A percentile compares a stretch with the other conserved stretches of the same genome.
phyloP scores from a whole-genome alignment of 2,113 vertebrate species.

The Panurus biarmicus region DNA sequence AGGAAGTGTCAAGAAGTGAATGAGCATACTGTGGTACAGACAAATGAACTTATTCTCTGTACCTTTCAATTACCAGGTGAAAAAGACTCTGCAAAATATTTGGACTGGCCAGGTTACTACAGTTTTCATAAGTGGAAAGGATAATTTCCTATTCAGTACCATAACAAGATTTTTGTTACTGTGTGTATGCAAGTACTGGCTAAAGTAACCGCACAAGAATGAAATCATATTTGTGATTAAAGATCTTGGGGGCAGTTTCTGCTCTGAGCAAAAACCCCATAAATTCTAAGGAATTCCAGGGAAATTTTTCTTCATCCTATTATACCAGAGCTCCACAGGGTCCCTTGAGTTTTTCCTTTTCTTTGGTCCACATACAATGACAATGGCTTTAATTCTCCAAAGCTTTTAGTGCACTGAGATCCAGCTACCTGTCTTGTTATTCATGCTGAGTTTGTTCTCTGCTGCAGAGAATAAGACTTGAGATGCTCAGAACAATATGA shows the following conservation, averaged over 20 bases:
- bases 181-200: background rate
- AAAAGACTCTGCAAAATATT: background rate
- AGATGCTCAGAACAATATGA: background rate
- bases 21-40: background rate
- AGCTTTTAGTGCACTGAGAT: background rate
- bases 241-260: background rate
- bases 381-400: background rate
- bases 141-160: background rate
- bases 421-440: background rate
- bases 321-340: background rate
- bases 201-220: background rate
- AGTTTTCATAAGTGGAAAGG: background rate
- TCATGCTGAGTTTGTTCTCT: background rate
- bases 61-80: background rate
- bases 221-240: background rate
- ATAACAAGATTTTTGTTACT: background rate
- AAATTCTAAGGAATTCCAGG: background rate
- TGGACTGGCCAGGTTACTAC: background rate
- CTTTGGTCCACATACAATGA: background rate
- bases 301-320: background rate
- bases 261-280: background rate
- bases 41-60: background rate
- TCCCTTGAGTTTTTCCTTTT: background rate
- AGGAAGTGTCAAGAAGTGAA: background rate
- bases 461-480: background rate